phyloP scores from a whole-genome alignment of 2,113 vertebrate species.

The Saimiri boliviensis region DNA sequence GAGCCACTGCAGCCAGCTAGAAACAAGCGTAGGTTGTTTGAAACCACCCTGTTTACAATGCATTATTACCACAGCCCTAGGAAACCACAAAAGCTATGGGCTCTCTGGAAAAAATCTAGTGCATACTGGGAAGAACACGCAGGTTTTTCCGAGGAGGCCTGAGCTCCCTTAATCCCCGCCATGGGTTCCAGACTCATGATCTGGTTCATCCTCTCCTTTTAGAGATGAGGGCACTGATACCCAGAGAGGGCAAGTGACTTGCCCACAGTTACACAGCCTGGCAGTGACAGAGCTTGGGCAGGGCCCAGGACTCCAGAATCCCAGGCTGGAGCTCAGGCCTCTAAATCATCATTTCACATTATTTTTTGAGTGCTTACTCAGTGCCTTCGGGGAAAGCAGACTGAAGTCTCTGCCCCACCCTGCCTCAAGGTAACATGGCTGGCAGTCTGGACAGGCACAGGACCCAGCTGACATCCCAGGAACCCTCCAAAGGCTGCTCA shows the following conservation, averaged over 20 bases:
- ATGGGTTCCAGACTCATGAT: not conserved
- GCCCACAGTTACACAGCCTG: not conserved
- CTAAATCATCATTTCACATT: no score
- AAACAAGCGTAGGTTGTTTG: not conserved
- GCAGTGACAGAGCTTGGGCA: not conserved
- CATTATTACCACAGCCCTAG: not conserved
- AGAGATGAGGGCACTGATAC: not conserved
- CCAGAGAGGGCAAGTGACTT: not conserved
- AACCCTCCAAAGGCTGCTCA: no score
- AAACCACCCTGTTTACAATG: no score
- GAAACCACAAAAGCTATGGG: not conserved
- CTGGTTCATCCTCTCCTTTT: not conserved
- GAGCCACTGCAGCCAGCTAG: no score
- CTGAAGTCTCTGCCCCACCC: not conserved
- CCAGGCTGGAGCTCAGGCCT: not conserved
- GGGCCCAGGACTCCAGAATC: not conserved
- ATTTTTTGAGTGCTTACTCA: not conserved
- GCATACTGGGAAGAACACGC: no score
- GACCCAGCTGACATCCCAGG: not conserved
- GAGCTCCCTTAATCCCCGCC: not conserved
- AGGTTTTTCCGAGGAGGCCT: not conserved
- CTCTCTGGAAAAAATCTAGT: not conserved
- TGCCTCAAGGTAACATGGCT: not conserved
- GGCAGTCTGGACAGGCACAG: not conserved
- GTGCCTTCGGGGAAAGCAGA: not conserved